A percentile compares a stretch with the other conserved stretches of the same genome.
Conservation (phyloP, 2,113 vertebrate genomes). For the Cololabis saira region DNA sequence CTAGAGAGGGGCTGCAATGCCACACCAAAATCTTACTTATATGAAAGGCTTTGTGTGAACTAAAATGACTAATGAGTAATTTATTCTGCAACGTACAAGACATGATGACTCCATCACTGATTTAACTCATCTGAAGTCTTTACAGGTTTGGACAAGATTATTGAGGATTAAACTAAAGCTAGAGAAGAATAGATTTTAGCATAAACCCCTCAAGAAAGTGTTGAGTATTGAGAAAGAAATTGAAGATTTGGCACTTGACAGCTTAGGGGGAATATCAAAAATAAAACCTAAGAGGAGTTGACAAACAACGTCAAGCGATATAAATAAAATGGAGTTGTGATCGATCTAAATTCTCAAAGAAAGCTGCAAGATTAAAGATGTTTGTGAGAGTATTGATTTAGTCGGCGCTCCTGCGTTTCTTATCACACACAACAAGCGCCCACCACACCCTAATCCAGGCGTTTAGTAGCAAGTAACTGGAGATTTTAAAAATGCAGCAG, state of each 20-base stretch:
- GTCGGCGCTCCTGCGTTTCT: conserved; percentile 28
- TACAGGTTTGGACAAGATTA: conserved; percentile 1
- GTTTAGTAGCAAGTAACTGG: conserved; percentile 38
- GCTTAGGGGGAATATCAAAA: neutral
- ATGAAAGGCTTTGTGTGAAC: no score
- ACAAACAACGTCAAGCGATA: conserved; percentile 18
- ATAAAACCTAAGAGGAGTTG: conserved; percentile 2
- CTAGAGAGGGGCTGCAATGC: no score
- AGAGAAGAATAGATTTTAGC: neutral
- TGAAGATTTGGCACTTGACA: conserved; percentile 1
- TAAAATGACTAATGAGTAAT: no score
- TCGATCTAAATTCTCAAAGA: conserved; percentile 38
- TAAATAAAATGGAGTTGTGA: conserved; percentile 12
- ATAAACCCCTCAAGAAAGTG: neutral
- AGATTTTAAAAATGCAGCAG: neutral
- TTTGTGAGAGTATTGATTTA: conserved; percentile 46
- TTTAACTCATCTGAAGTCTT: no score
- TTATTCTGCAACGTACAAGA: no score
- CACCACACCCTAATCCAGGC: conserved; percentile 43
- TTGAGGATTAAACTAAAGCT: neutral
- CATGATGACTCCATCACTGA: no score
- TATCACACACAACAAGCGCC: conserved; percentile 29
- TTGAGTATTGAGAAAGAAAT: neutral
- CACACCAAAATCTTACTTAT: no score
- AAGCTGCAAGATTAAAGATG: conserved; percentile 37